These are phyloP conservation scores for Puffinus mauretanicus DNA, from an alignment of 2,113 vertebrate species.

Conservation along the genomic window DNA sequence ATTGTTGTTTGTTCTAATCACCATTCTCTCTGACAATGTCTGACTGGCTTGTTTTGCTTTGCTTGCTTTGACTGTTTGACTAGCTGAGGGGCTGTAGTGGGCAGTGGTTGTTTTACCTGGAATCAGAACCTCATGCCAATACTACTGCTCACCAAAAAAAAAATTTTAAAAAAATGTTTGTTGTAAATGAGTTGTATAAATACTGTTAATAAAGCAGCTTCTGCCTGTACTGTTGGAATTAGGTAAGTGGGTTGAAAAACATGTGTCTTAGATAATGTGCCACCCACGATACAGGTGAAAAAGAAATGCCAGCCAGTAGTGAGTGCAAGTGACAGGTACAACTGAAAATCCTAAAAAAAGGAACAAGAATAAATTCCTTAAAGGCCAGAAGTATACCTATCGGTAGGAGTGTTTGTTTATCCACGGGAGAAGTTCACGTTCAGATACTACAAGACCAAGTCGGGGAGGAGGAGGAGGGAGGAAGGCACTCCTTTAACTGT, in stretches of 20 bases:
- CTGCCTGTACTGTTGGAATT: constrained; percentile 1
- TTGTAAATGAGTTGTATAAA: not conserved
- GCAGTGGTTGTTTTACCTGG: constrained; percentile 44
- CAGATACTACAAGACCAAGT: not conserved
- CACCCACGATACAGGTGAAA: not conserved
- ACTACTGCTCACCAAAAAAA: not conserved
- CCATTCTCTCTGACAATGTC: not conserved
- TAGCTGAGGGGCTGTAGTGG: not conserved
- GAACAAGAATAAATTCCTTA: not conserved
- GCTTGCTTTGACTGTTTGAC: constrained; percentile 28
- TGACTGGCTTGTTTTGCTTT: constrained; percentile 53
- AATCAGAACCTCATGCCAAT: constrained; percentile 6
- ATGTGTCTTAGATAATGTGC: not conserved
- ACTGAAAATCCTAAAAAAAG: not conserved
- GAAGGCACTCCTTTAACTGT: constrained; percentile 11
- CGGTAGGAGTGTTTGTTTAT: not conserved
- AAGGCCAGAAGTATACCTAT: not conserved
- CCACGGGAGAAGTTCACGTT: not conserved
- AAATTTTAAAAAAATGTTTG: not conserved
- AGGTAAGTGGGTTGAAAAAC: constrained; percentile 35
- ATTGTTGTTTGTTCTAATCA: constrained; percentile 55
- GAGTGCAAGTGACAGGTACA: constrained; percentile 27
- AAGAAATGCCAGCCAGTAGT: not conserved
- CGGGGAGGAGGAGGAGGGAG: not conserved
- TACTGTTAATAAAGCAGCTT: not conserved